Evolutionary conservation across 2,888 invertebrate genomes (phyloP).

Genomic region (Anthophora plumipes): DNA sequence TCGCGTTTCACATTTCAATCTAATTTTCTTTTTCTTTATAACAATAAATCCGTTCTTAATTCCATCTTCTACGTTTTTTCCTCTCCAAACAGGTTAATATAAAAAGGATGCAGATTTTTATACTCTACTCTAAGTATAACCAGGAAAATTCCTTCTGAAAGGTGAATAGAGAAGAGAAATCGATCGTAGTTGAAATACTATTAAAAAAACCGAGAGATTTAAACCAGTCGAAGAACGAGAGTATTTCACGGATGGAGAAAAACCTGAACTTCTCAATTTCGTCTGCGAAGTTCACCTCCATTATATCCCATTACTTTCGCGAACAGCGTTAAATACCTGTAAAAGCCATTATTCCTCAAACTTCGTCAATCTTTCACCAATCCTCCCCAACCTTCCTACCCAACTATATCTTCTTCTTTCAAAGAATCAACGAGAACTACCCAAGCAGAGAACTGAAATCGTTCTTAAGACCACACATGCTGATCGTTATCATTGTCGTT

Average conservation of each 20-base stretch:
- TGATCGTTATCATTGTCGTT: neutral
- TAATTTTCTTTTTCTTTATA: too few species aligned
- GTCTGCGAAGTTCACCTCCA: conserved; percentile 1
- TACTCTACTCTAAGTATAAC: neutral
- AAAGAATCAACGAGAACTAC: neutral
- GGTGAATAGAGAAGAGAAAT: neutral
- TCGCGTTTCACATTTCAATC: neutral
- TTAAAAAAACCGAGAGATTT: conserved; percentile 1
- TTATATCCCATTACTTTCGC: conserved; percentile 17
- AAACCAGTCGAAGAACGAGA: neutral
- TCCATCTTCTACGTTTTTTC: neutral
- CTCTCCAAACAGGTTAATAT: neutral
- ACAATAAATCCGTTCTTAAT: neutral
- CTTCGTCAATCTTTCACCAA: conserved; percentile 17
- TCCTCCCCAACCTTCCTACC: neutral
- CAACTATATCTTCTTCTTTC: neutral
- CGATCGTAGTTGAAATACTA: neutral
- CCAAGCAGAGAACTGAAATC: neutral
- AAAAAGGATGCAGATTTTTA: neutral
- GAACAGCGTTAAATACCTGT: conserved; percentile 19
- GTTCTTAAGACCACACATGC: neutral
- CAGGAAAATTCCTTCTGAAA: neutral
- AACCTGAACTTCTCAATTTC: conserved; percentile 38
- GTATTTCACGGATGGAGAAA: conserved; percentile 16
- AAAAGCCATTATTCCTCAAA: conserved; percentile 31